Evolutionary conservation across 2,797 vertebrate species (phyloP).

Genomic region (Lepus oiostolus): DNA sequence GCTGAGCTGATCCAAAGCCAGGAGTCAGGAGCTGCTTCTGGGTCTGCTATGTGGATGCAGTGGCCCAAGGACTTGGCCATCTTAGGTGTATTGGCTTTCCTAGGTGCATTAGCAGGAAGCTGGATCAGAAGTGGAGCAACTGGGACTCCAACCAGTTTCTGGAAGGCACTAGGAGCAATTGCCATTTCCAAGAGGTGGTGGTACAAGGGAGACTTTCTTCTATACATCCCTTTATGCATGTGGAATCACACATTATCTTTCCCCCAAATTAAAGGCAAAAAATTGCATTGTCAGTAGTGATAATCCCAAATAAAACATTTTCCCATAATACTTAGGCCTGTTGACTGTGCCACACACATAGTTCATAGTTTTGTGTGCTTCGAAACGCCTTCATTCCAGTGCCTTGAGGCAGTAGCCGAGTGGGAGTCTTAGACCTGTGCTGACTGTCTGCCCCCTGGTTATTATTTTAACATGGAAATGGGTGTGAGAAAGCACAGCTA

Average conservation of each 20-base stretch:
- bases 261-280: slow-evolving; percentile 35
- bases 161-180: background rate
- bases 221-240: background rate
- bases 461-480: background rate
- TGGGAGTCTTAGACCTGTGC: background rate
- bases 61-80: too few relatives aligned
- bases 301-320: background rate
- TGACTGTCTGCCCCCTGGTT: background rate
- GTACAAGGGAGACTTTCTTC: background rate
- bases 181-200: background rate
- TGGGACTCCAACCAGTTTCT: background rate
- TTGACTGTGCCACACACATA: background rate
- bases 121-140: too few relatives aligned
- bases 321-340: background rate
- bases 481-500: background rate
- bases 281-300: background rate
- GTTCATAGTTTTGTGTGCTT: slow-evolving; percentile 18
- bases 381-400: background rate
- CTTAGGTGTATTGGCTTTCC: too few relatives aligned
- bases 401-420: background rate
- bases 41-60: too few relatives aligned
- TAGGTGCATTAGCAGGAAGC: too few relatives aligned
- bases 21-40: too few relatives aligned
- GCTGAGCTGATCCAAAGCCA: too few relatives aligned
- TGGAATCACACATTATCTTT: background rate